Evolutionary conservation across 2,888 invertebrate genomes (phyloP).

Genomic region (Dasypogon diadema): DNA sequence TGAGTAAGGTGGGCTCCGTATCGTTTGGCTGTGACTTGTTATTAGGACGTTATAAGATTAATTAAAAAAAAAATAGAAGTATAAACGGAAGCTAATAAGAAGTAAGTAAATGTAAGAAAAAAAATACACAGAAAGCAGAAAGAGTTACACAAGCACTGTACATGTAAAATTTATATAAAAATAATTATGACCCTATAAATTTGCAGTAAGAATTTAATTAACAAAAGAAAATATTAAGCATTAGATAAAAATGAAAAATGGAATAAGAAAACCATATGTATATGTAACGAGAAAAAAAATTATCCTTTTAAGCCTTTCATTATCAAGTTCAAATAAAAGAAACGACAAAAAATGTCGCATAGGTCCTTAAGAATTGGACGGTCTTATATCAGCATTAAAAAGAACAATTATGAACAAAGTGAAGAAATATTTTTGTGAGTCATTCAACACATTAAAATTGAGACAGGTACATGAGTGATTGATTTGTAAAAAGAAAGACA

Average conservation of each 20-base stretch:
- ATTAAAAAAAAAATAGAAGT: conserved; percentile 18
- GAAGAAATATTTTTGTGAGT: background rate
- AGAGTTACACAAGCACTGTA: conserved; percentile 30
- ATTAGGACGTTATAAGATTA: conserved; percentile 55
- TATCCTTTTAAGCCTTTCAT: background rate
- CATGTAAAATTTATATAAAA: conserved; percentile 15
- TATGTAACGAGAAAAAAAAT: background rate
- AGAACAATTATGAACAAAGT: background rate
- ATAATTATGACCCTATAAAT: background rate
- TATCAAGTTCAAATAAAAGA: background rate
- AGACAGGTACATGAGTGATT: background rate
- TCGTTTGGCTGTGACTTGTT: conserved; percentile 59
- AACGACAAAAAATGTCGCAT: background rate
- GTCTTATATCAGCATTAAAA: background rate
- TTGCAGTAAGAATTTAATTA: background rate
- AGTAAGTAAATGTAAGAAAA: conserved; percentile 21
- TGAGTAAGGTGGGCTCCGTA: conserved; percentile 55
- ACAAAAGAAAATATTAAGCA: background rate
- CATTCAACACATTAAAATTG: background rate
- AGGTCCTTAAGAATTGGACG: no score
- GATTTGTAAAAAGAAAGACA: no score
- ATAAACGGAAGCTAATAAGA: conserved; percentile 21
- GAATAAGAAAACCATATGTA: background rate
- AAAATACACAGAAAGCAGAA: conserved; percentile 16
- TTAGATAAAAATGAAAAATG: background rate